A percentile compares a stretch with the other conserved stretches of the same genome.
phyloP scores from a whole-genome alignment of 2,888 invertebrate species.

The Patella pellucida region DNA sequence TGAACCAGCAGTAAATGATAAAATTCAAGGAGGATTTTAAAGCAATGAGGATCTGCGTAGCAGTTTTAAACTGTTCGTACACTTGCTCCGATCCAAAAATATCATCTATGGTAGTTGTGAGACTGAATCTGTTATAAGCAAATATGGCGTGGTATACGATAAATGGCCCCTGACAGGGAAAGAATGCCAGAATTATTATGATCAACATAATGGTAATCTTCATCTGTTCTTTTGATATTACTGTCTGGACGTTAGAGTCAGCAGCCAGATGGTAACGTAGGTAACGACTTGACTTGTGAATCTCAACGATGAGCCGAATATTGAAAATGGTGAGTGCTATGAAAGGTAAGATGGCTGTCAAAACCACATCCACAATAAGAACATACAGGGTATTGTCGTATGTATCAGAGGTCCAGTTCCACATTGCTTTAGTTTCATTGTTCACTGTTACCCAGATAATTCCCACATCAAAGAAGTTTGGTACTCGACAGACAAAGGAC shows the following conservation, averaged over 20 bases:
- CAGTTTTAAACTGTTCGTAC: not conserved
- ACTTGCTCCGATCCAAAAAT: constrained; percentile 16
- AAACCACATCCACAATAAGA: constrained; percentile 52
- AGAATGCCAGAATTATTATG: constrained; percentile 65
- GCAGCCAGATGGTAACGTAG: constrained; percentile 56
- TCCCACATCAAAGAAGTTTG: constrained; percentile 55
- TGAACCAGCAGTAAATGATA: constrained; percentile 70
- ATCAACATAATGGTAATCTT: constrained; percentile 68
- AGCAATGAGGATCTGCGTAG: constrained; percentile 48
- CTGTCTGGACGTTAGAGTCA: constrained; percentile 49
- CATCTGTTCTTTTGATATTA: constrained; percentile 61
- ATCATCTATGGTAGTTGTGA: constrained; percentile 16
- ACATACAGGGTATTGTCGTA: constrained; percentile 35
- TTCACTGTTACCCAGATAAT: not conserved
- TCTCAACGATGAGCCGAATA: constrained; percentile 62
- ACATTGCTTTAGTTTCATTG: not conserved
- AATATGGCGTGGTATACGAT: constrained; percentile 48
- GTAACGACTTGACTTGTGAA: constrained; percentile 64
- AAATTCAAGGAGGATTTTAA: constrained; percentile 68
- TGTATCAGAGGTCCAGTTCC: not conserved
- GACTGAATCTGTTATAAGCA: constrained; percentile 22
- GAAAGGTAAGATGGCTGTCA: constrained; percentile 62
- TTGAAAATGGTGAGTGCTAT: constrained; percentile 60
- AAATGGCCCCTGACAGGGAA: constrained; percentile 65
- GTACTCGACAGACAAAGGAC: constrained; percentile 49